Base-by-base conservation (phyloP, 2,888 invertebrate genomes). In the Oscheius sp. region DNA sequence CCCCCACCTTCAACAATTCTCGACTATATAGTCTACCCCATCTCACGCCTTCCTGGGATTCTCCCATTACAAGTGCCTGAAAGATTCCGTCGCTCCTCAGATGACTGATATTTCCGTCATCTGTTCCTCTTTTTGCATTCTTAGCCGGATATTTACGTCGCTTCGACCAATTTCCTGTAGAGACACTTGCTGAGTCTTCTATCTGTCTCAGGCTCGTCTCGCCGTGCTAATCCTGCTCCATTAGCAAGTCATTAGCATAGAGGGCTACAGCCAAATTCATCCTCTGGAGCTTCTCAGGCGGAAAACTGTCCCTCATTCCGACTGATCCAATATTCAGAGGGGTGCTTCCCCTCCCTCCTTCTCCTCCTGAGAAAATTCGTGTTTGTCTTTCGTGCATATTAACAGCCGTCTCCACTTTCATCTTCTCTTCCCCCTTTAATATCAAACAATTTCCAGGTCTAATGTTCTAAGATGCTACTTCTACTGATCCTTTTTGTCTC, bases 301-400 rank as follows among this genome's bases (percentile, higher is more conserved):
- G 65, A 65, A 65, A 65, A 60, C n/a, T 37, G n/a, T 60, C 37
- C 37, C 60, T 35, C 60, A 60, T 60, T 60, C 42, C 42, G 42
- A 35, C 60, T 60, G 32, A 35, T 42, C 42, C 42, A 60, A 60
- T 60, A 60, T 60, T 33, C 35, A 47, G 32, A 33, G 51, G 21
- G 21, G 21, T 21, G 21, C 21, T 21, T 21, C 21, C 21, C 21
- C 21, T 21, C n/a, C 37, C 42, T 42, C 42, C n/a, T 47, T n/a
- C 47, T 37, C 13, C 51, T 48, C 68, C 33, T 68, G 68, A 68
- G 68, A 68, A 68, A 68, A 68, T 68, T 53, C 53, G n/a, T 68
- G 68, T 68, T 68, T 68, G 68, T 53, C 51, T 68, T 68, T 68
- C 68, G 68, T 68, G 55, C 68, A 68, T 68, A 68, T 68, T 53